Percentiles rank a stretch among this genome's conserved stretches.
Evolutionary conservation across 2,797 vertebrate genomes (phyloP).

Genomic region (Galago senegalensis): DNA sequence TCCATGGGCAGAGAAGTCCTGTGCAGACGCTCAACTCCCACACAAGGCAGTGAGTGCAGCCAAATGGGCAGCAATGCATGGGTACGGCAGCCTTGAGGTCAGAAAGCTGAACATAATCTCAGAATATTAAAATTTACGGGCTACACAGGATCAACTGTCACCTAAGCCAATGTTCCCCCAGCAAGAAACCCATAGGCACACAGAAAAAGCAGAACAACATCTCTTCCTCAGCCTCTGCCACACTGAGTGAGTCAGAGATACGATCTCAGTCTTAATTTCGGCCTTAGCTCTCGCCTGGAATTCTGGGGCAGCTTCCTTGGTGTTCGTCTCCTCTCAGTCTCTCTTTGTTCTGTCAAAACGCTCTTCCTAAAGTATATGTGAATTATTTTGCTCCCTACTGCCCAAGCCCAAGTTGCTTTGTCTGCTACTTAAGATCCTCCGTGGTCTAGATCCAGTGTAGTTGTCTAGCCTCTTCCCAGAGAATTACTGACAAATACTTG

Average conservation of each 20-base stretch:
- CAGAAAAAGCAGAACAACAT: not conserved
- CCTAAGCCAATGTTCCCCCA: slow-evolving; percentile 14
- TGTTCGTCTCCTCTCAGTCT: not conserved
- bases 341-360: not conserved
- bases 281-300: not conserved
- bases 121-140: slow-evolving; percentile 50
- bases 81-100: not conserved
- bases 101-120: slow-evolving; percentile 19
- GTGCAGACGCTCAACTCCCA: not conserved
- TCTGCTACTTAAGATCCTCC: not conserved
- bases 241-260: not conserved
- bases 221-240: not conserved
- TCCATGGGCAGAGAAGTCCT: not conserved
- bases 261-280: not conserved
- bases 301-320: not conserved
- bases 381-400: not conserved
- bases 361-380: not conserved
- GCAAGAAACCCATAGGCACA: slow-evolving; percentile 24
- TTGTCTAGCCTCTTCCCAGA: not conserved
- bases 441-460: not conserved
- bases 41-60: not conserved
- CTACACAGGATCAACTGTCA: slow-evolving; percentile 22
- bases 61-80: not conserved
- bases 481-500: not conserved
- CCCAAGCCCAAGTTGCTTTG: not conserved